These are phyloP conservation scores for Mola mola DNA, from an alignment of 2,113 vertebrate species.

Conservation along the genomic window DNA sequence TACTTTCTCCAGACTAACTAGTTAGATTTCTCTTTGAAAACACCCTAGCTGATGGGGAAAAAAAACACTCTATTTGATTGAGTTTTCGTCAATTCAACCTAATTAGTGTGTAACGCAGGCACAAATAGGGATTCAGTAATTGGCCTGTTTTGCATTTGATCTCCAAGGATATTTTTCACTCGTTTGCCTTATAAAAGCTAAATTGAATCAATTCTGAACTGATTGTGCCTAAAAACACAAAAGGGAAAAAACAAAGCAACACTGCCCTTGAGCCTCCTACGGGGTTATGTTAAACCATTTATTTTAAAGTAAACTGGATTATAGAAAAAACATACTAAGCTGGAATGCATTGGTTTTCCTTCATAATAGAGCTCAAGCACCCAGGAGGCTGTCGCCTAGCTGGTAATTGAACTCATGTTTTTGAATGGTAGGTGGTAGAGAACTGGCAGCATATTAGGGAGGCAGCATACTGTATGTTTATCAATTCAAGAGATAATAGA, in stretches of 20 bases:
- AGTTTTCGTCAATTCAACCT: slow-evolving; percentile 47
- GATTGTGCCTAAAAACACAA: slow-evolving; percentile 74
- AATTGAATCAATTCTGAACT: slow-evolving; percentile 80
- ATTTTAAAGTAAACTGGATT: slow-evolving; percentile 86
- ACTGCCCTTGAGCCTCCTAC: slow-evolving; percentile 63
- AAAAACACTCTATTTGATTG: slow-evolving; percentile 22
- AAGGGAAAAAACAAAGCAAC: slow-evolving; percentile 38
- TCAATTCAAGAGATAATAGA: slow-evolving; percentile 61
- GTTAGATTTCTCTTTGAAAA: slow-evolving; percentile 50
- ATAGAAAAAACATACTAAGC: slow-evolving; percentile 76
- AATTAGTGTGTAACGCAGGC: slow-evolving; percentile 35
- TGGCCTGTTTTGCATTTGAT: slow-evolving; percentile 79
- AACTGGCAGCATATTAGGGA: slow-evolving; percentile 56
- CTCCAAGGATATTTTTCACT: slow-evolving; percentile 78
- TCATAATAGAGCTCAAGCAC: slow-evolving; percentile 59
- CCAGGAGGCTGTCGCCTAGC: slow-evolving; percentile 50
- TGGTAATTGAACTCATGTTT: slow-evolving; percentile 76
- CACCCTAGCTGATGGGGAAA: slow-evolving; percentile 6
- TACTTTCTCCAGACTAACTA: slow-evolving; percentile 41
- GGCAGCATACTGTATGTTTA: slow-evolving; percentile 42
- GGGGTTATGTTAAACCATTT: slow-evolving; percentile 82
- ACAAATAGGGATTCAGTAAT: slow-evolving; percentile 65
- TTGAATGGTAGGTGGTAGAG: slow-evolving; percentile 59
- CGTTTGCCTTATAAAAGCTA: slow-evolving; percentile 79
- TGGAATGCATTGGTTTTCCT: slow-evolving; percentile 74